A percentile compares a stretch with the other conserved stretches of the same genome.
Evolutionary conservation across 2,113 vertebrate species (phyloP).

Genomic region (Nannospalax galili): DNA sequence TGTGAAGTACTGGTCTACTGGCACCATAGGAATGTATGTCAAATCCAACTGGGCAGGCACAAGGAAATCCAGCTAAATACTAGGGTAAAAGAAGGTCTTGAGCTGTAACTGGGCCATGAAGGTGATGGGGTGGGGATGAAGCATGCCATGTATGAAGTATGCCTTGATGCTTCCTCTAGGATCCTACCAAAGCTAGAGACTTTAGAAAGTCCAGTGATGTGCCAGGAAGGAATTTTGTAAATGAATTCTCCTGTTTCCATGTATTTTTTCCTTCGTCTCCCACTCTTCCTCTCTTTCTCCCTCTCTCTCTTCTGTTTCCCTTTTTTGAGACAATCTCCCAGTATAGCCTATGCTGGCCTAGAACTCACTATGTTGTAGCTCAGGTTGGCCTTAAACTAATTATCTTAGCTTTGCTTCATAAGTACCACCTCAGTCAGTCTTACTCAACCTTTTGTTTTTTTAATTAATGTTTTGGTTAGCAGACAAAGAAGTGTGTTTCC

Average conservation of each 20-base stretch:
- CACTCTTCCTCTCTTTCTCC: fast-evolving
- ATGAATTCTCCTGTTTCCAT: not conserved
- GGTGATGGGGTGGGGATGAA: not conserved
- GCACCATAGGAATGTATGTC: not conserved
- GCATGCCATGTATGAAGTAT: not conserved
- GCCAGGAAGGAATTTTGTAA: not conserved
- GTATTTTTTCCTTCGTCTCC: too few species aligned
- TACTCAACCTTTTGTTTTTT: not conserved
- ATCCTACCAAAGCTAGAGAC: not conserved
- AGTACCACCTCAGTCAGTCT: not conserved
- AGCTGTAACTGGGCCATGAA: not conserved
- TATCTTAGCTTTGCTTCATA: not conserved
- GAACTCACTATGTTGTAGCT: not conserved
- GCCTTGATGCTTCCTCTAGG: too few species aligned
- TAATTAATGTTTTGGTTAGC: not conserved
- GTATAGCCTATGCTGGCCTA: not conserved
- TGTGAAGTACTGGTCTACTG: not conserved
- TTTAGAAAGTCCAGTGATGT: not conserved
- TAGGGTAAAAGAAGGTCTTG: not conserved
- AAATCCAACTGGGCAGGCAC: not conserved
- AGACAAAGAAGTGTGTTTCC: not conserved
- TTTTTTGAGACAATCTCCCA: not conserved
- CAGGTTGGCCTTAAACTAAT: not conserved
- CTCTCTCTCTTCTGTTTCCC: not conserved
- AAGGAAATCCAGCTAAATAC: not conserved